Evolutionary conservation across 2,113 vertebrate genomes (phyloP), one percentile per base, ranked within the genome.

Genomic region (Corvus cornix): DNA sequence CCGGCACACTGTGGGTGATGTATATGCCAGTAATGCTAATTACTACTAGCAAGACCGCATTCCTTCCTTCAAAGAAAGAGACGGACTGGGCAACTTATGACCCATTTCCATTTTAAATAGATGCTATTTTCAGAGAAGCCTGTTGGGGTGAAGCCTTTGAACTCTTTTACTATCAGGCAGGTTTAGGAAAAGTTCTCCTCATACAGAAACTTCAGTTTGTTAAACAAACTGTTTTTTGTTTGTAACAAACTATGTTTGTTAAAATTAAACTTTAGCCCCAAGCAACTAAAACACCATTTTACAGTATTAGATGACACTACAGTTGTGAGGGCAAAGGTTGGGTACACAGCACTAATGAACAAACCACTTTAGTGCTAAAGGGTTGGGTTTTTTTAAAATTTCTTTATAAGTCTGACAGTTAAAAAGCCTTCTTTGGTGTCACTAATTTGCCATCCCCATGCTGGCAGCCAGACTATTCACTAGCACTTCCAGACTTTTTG

Each of bases 71-170:
- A 49, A 74, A 93, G 94, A 46, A 73, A 84, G 70, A 76, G 85
- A 56, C 0, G 2, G 59, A 81, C 94, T 58, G 59, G 89, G 86
- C 56, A 77, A 67, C 75, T 86, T 92, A 67, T 84, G 92, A 95
- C 95, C 90, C 17, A 44, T 85, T 96, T 97, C 83, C 93, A 95
- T 95, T 93, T 92, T 92, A 96, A 97, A 84, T 33, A 96, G 96
- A 35, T 6, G 12, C 17, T 72, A 2, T 84, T 94, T 85, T 90
- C 69, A 77, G 72, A 83, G 88, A 44, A 83, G 55, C 35, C 33
- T 92, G 24, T 69, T 49, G 73, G 70, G 30, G 46, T 88, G 55
- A 88, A 59, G 70, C 37, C 46, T 89, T 84, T 28, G 37, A 89
- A 46, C 24, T 81, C 41, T 80, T 59, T 79, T 35, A 68, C 51